A percentile compares a stretch with the other conserved stretches of the same genome.
Evolutionary conservation across 1,140 invertebrate species (phyloP).

Genomic region (Drosophila murphyi): DNA sequence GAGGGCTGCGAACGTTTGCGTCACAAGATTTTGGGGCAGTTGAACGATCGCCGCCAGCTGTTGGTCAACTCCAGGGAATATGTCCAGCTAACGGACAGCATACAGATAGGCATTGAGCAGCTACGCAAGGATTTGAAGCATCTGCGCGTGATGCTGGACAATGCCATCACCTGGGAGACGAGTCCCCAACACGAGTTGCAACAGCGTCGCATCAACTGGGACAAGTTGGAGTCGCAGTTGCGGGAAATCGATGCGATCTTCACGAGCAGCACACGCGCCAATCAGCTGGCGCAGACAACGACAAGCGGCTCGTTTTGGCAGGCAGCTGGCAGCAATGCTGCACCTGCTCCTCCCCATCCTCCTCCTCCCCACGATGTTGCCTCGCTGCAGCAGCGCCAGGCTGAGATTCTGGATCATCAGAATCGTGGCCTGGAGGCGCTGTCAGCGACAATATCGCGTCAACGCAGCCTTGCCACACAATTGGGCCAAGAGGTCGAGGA

Average conservation of each 20-base stretch:
- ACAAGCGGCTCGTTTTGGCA: constrained; percentile 53
- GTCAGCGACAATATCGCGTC: constrained; percentile 90
- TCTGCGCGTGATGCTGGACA: constrained; percentile 86
- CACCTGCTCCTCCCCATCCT: constrained; percentile 17
- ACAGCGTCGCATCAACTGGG: constrained; percentile 50
- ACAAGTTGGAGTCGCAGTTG: constrained; percentile 50
- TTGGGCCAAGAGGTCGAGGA: constrained; percentile 91
- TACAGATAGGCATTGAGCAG: constrained; percentile 88
- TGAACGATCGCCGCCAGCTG: constrained; percentile 86
- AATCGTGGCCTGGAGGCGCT: constrained; percentile 91
- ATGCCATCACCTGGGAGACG: constrained; percentile 78
- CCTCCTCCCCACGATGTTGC: constrained; percentile 43
- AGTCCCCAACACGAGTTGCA: constrained; percentile 49
- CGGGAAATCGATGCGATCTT: constrained; percentile 45
- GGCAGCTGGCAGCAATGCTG: constrained; percentile 86
- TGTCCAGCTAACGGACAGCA: constrained; percentile 85
- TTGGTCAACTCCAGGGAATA: constrained; percentile 77
- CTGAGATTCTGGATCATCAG: constrained; percentile 87
- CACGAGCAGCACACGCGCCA: constrained; percentile 31
- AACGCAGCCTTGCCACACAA: constrained; percentile 90
- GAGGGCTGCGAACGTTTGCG: constrained; percentile 88
- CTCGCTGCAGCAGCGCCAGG: constrained; percentile 75
- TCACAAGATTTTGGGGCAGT: constrained; percentile 87
- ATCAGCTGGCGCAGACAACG: constrained; percentile 2
- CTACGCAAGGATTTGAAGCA: constrained; percentile 87